Evolutionary conservation across 2,113 vertebrate species (phyloP), one percentile per base, ranked within the genome.

Genomic region (Zootoca vivipara): DNA sequence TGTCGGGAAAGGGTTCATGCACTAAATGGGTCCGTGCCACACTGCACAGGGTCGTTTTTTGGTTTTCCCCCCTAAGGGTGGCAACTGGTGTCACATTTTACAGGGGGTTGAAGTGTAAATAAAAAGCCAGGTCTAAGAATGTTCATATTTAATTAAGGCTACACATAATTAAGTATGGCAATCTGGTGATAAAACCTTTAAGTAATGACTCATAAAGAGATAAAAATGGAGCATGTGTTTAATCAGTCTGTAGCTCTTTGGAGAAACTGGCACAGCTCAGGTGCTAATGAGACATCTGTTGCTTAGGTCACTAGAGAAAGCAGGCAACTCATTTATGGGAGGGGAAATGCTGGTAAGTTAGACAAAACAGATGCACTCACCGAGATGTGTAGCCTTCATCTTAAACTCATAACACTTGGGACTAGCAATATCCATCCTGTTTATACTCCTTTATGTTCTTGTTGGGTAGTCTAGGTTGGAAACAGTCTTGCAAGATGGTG

Each of bases 211-310:
- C 96, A 96, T 96, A 96, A 96, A 95, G 95, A 95, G 94, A 96
- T 92, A 96, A 97, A 97, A 97, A 96, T 94, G 92, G 92, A 96
- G 92, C 96, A 94, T 97, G 95, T 96, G 95, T 96, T 96, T 97
- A 96, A 96, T 97, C 95, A 96, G 94, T 95, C 95, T 96, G 88
- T 90, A 96, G 94, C 94, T 92, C 96, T 96, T 91, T 85, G 92
- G 79, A 94, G 95, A 95, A 94, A 90, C 95, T 96, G 95, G 94
- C 95, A 94, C 90, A 72, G 64, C 94, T 95, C 94, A 96, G 96
- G 96, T 96, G 95, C 91, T 97, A 97, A 97, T 96, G 96, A 97
- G 97, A 95, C 97, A 96, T 97, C 96, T 97, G 97, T 94, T 96
- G 95, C 91, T 92, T 90, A 88, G 95, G 94, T 94, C 95, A 93